These are phyloP conservation scores for Hyposoter didymator DNA, from an alignment of 2,888 invertebrate species.

Conservation along the genomic window DNA sequence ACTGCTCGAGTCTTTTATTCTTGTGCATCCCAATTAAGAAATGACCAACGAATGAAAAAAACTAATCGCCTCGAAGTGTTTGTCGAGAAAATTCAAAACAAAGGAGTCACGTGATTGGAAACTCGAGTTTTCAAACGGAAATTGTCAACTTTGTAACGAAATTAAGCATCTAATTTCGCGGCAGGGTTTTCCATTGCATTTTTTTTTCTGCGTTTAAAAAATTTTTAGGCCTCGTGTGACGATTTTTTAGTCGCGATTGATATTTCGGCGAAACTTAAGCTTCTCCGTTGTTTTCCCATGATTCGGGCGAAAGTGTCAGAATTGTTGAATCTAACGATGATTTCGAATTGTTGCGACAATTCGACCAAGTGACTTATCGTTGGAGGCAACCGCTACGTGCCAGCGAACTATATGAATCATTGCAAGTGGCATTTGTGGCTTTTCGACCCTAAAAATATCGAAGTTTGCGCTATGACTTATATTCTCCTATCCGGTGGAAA, in stretches of 20 bases:
- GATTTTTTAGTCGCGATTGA: too few species aligned
- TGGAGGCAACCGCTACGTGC: neutral
- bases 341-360: neutral
- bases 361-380: neutral
- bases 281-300: too few species aligned
- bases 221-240: too few species aligned
- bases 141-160: neutral
- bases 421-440: slow-evolving; percentile 33
- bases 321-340: neutral
- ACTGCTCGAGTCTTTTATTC: slow-evolving; percentile 14
- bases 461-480: neutral
- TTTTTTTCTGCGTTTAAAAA: too few species aligned
- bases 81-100: neutral
- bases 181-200: too few species aligned
- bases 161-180: neutral
- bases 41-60: neutral
- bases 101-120: neutral
- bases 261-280: too few species aligned
- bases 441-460: slow-evolving; percentile 18
- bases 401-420: slow-evolving; percentile 53
- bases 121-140: neutral
- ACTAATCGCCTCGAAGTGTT: neutral
- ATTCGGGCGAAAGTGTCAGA: too few species aligned
- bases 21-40: slow-evolving; percentile 5
- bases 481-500: neutral